Conservation (phyloP, 1,140 invertebrate species). For the Laodelphax striatellus region DNA sequence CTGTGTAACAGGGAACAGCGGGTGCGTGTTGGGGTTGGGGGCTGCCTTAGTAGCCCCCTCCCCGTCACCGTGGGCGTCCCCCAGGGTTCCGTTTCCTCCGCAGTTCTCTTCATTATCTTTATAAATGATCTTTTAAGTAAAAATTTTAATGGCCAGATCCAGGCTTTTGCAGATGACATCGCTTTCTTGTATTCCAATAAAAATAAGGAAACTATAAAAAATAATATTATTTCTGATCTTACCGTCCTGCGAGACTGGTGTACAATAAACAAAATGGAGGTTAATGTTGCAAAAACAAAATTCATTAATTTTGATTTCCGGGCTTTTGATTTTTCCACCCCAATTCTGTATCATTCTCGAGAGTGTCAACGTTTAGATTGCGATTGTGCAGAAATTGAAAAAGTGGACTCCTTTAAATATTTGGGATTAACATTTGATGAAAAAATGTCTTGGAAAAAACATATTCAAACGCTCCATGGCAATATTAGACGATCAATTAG, state of each 20-base stretch:
- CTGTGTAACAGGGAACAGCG: not conserved
- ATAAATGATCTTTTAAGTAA: conserved; percentile 5
- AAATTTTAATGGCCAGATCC: not conserved
- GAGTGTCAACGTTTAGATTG: not conserved
- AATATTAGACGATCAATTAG: not conserved
- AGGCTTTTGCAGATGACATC: conserved; percentile 9
- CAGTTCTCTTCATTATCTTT: conserved; percentile 6
- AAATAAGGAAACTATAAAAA: not conserved
- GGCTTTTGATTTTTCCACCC: not conserved
- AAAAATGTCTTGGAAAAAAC: conserved; percentile 1
- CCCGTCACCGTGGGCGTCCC: not conserved
- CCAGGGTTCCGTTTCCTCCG: conserved; percentile 4
- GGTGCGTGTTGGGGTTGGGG: not conserved
- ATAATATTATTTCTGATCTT: not conserved
- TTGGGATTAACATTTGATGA: not conserved
- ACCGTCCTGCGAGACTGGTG: not conserved
- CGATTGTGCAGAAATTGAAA: conserved; percentile 1
- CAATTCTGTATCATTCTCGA: not conserved
- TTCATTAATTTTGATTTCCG: not conserved
- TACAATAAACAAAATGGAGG: not conserved
- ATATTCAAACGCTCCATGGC: not conserved
- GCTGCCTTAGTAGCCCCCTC: not conserved
- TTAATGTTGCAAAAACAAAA: conserved; percentile 4
- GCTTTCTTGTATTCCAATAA: conserved; percentile 1
- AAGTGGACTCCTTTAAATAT: conserved; percentile 2